Percentiles rank a stretch among this genome's conserved stretches.
phyloP scores from a whole-genome alignment of 2,113 vertebrate genomes.

The Phalacrocorax aristotelis region DNA sequence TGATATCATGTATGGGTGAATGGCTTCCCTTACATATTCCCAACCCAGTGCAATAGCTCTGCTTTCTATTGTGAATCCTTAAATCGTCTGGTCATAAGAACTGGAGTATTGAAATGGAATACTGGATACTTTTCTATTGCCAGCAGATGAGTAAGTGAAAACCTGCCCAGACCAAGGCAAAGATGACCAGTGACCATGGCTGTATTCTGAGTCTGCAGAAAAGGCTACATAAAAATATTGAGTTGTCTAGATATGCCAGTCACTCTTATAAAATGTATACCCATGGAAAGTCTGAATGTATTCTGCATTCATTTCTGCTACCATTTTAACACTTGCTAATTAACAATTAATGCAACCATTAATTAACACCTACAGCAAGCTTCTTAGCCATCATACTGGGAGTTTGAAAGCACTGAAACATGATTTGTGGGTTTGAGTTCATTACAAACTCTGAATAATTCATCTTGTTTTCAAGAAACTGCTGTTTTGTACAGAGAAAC shows the following conservation, averaged over 20 bases:
- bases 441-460: constrained; percentile 41
- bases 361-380: constrained; percentile 47
- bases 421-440: constrained; percentile 28
- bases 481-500: background rate
- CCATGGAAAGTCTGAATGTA: background rate
- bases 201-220: background rate
- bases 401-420: constrained; percentile 22
- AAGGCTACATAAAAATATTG: background rate
- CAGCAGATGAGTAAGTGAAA: background rate
- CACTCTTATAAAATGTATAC: background rate
- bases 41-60: background rate
- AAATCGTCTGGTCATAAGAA: background rate
- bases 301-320: constrained; percentile 15
- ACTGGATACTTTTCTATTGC: background rate
- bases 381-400: constrained; percentile 14
- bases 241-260: background rate
- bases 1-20: background rate
- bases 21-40: background rate
- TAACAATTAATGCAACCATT: constrained; percentile 54
- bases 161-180: background rate
- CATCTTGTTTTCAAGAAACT: constrained; percentile 52
- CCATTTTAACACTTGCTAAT: constrained; percentile 40
- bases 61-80: background rate
- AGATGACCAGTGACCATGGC: background rate
- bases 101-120: background rate